Conservation (phyloP, 2,113 vertebrate genomes). For the Zingel zingel region DNA sequence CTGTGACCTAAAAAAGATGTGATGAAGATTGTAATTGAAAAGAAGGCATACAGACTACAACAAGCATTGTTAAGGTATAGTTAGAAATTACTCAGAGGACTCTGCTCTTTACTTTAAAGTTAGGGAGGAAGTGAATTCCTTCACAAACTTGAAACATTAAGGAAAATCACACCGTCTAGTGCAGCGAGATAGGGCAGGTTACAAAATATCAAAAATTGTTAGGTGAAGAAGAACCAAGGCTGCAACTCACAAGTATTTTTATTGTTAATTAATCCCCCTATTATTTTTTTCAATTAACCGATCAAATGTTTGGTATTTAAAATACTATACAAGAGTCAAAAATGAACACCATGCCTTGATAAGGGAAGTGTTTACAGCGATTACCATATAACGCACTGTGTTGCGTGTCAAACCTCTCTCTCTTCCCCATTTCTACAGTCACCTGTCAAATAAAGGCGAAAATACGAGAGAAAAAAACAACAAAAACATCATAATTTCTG, state of each 20-base stretch:
- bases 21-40: slow-evolving; percentile 14
- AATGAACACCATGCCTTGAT: no score
- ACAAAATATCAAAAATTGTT: not conserved
- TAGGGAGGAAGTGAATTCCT: not conserved
- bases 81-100: slow-evolving; percentile 25
- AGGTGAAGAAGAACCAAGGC: not conserved
- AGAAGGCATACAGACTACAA: not conserved
- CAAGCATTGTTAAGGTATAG: not conserved
- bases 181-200: not conserved
- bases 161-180: not conserved
- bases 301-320: not conserved
- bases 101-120: not conserved
- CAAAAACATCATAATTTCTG: no score
- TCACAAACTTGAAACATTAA: not conserved
- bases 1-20: slow-evolving; percentile 2
- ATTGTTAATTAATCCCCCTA: not conserved
- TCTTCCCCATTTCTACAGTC: no score
- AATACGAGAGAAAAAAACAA: no score
- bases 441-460: no score
- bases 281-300: not conserved
- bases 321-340: not conserved
- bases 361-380: no score
- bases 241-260: not conserved
- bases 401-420: no score
- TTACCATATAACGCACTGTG: no score